Conservation (phyloP, 2,113 vertebrate species). For the Forbesichthys papilliferus region DNA sequence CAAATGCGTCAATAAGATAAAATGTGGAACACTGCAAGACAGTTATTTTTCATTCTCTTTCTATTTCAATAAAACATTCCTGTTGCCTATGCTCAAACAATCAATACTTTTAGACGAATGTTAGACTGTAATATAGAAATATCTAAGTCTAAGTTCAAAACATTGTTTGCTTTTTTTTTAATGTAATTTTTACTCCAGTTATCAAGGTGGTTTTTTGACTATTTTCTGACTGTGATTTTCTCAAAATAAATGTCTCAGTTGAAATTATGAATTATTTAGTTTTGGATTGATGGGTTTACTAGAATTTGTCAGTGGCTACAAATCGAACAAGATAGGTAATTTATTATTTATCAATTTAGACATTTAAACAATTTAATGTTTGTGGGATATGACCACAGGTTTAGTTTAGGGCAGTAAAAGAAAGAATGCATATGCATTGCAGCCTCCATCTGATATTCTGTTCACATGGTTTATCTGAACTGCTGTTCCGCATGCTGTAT, state of each 20-base stretch:
- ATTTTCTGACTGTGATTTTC: not conserved
- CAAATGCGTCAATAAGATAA: too few species aligned
- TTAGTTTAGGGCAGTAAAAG: not conserved
- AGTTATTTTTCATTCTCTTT: too few species aligned
- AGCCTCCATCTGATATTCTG: too few species aligned
- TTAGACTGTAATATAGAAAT: too few species aligned
- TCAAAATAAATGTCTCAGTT: not conserved
- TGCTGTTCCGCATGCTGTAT: too few species aligned
- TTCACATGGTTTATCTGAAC: too few species aligned
- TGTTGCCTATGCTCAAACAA: too few species aligned
- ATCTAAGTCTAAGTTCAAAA: not conserved
- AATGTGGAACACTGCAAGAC: too few species aligned
- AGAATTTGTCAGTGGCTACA: not conserved
- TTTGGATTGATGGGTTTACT: not conserved
- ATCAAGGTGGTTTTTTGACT: not conserved
- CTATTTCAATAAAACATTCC: too few species aligned
- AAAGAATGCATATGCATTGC: too few species aligned
- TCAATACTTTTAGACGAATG: too few species aligned
- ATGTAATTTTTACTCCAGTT: not conserved
- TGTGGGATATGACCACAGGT: not conserved
- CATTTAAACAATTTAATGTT: not conserved
- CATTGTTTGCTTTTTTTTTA: not conserved
- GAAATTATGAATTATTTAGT: not conserved
- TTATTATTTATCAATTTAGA: constrained; percentile 6
- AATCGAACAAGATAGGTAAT: not conserved